Conservation (phyloP, 2,113 vertebrate genomes). For the Poeciliopsis retropinna region DNA sequence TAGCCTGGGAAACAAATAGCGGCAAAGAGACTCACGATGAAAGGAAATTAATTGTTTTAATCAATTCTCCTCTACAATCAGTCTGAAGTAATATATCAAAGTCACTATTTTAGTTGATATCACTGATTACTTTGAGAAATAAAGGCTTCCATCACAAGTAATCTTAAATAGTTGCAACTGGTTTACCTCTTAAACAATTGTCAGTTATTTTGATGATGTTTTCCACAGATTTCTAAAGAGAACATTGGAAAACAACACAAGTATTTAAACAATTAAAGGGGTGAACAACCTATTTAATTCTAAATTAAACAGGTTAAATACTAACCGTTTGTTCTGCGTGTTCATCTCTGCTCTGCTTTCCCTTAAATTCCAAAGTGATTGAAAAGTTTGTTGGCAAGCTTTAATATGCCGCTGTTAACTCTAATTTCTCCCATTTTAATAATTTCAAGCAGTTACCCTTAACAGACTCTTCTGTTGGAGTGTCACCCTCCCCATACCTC, state of each 20-base stretch:
- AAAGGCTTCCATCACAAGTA: not conserved
- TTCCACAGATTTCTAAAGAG: not conserved
- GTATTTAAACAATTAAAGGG: not conserved
- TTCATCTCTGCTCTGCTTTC: too few relatives aligned
- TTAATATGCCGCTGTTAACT: slow-evolving; percentile 51
- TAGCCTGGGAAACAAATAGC: slow-evolving; percentile 74
- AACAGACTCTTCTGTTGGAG: slow-evolving; percentile 52
- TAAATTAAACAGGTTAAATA: not conserved
- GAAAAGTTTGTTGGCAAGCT: slow-evolving; percentile 19
- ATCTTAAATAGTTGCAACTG: not conserved
- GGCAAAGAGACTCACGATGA: slow-evolving; percentile 62
- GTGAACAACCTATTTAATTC: not conserved
- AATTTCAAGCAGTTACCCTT: slow-evolving; percentile 73
- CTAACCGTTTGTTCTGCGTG: too few relatives aligned
- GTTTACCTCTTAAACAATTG: not conserved
- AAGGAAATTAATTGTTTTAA: slow-evolving; percentile 69
- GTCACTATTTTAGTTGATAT: slow-evolving; percentile 24
- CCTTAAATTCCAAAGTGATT: slow-evolving; percentile 20
- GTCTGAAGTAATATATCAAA: slow-evolving; percentile 57
- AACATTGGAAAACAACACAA: not conserved
- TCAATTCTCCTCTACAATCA: slow-evolving; percentile 72
- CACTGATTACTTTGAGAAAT: slow-evolving; percentile 12
- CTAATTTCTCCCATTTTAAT: slow-evolving; percentile 67
- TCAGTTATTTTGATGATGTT: not conserved
- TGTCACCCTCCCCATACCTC: slow-evolving; percentile 12